Conservation (phyloP, 2,113 vertebrate species). For the Probosciger aterrimus region DNA sequence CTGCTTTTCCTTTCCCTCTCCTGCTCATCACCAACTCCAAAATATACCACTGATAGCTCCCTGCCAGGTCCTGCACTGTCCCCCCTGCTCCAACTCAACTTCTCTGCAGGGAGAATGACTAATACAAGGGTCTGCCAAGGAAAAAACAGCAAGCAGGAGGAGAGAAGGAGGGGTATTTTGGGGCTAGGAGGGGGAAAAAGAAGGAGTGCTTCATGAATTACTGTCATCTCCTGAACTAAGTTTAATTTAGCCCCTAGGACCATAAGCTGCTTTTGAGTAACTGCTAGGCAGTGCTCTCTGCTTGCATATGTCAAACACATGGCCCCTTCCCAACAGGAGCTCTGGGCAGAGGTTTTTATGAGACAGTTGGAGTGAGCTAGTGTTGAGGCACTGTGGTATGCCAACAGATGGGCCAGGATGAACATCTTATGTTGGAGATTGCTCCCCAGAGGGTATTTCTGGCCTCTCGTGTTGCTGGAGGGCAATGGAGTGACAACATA, state of each 20-base stretch:
- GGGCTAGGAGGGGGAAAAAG: background rate
- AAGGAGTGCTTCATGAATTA: background rate
- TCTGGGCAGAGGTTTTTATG: background rate
- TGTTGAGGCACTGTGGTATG: background rate
- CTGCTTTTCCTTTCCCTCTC: background rate
- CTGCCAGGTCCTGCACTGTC: background rate
- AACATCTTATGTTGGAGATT: constrained; percentile 3
- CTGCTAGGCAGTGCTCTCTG: background rate
- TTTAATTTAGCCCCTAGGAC: constrained; percentile 1
- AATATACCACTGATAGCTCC: background rate
- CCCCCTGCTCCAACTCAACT: accelerated
- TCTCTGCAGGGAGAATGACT: background rate
- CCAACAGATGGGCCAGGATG: constrained; percentile 35
- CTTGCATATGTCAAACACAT: background rate
- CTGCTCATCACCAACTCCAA: background rate
- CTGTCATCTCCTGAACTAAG: background rate
- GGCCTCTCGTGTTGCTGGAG: constrained; percentile 17
- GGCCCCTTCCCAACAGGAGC: background rate
- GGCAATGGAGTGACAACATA: background rate
- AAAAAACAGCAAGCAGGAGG: background rate
- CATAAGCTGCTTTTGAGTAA: background rate
- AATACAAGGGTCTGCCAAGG: background rate
- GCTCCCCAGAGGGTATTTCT: constrained; percentile 33
- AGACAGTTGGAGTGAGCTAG: background rate
- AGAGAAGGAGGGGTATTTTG: background rate